Base-by-base conservation (phyloP, 2,113 vertebrate species). In the Rhadina sibilatrix region DNA sequence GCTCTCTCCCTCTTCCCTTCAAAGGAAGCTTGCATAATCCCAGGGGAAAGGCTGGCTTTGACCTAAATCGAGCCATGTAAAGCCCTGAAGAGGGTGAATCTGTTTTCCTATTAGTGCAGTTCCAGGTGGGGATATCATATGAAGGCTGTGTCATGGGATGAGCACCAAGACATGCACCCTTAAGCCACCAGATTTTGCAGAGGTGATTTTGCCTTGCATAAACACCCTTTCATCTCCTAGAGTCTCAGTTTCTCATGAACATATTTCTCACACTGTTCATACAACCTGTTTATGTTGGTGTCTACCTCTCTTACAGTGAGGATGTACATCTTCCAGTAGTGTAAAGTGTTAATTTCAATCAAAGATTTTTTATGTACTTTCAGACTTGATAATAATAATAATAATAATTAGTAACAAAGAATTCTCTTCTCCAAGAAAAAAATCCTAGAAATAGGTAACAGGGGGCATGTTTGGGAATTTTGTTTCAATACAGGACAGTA, bases 61-160 rank as follows among this genome's bases (percentile, higher is more conserved):
- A 15, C 27, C 10, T 31, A 25, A 57, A 4, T 9, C 0, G 0
- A 83, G 23, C 15, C 22, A 12, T 1, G 4, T 22, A 64, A 88
- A 76, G 5, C 7, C 21, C 33, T 2, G 0, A 53, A 76, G 37
- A 61, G 18, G 2, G 4, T 70, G 42, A 42, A 49, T 38, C 33
- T 30, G 3, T 7, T 3, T 21, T 74, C 38, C 28, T 60, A 33
- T 31, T 1, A 3, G 6, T 50, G 15, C 1, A 2, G 4, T 72
- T 28, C 9, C 37, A 49, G 25, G 5, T 1, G 3, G 18, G 22
- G 20, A 44, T 17, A n/a, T 31, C 6, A 71, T 35, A 22, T 21
- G 53, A 79, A 49, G 16, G 10, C 4, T 57, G 0, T 22, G 15
- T 28, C 31, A 33, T 8, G 12, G 20, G 33, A 38, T 22, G 37